A percentile compares a stretch with the other conserved stretches of the same genome.
Conservation (phyloP, 1,140 invertebrate species). For the Thalassaphorura encarpata region DNA sequence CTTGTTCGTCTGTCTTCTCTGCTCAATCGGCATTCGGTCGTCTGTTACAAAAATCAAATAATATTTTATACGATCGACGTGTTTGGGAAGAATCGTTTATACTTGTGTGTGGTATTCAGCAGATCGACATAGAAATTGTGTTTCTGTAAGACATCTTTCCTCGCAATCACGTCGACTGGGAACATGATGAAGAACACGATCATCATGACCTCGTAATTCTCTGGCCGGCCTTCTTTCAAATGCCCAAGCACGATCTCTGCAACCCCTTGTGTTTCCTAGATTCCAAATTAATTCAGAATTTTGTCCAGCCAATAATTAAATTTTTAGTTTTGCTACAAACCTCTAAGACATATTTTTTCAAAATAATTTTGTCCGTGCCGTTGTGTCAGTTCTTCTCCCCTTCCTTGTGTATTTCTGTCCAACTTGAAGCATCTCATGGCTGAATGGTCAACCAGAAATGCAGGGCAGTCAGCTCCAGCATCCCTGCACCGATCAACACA, state of each 20-base stretch:
- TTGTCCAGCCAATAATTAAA: background rate
- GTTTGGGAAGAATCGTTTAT: background rate
- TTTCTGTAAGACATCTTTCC: slow-evolving; percentile 40
- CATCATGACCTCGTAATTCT: slow-evolving; percentile 40
- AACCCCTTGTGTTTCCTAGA: slow-evolving; percentile 35
- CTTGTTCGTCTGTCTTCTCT: slow-evolving; percentile 39
- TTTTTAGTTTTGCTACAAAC: slow-evolving; percentile 28
- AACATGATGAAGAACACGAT: slow-evolving; percentile 37
- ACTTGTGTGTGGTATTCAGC: slow-evolving; percentile 42
- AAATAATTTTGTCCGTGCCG: slow-evolving; percentile 42
- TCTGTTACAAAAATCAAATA: slow-evolving; percentile 20
- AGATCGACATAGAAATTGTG: slow-evolving; percentile 40
- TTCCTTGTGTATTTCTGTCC: slow-evolving; percentile 43
- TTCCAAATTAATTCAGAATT: background rate
- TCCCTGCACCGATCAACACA: slow-evolving; percentile 37
- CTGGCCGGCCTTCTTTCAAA: slow-evolving; percentile 43
- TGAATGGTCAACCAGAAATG: slow-evolving; percentile 42
- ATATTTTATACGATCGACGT: background rate
- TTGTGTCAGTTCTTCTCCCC: slow-evolving; percentile 38
- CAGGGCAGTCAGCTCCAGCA: slow-evolving; percentile 41
- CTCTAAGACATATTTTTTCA: slow-evolving; percentile 44
- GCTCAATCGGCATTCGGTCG: slow-evolving; percentile 41
- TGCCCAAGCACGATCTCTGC: slow-evolving; percentile 42
- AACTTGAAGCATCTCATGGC: slow-evolving; percentile 42
- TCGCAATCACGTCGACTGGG: slow-evolving; percentile 42